Evolutionary conservation across 2,888 invertebrate species (phyloP).

Genomic region (Myopa testacea): DNA sequence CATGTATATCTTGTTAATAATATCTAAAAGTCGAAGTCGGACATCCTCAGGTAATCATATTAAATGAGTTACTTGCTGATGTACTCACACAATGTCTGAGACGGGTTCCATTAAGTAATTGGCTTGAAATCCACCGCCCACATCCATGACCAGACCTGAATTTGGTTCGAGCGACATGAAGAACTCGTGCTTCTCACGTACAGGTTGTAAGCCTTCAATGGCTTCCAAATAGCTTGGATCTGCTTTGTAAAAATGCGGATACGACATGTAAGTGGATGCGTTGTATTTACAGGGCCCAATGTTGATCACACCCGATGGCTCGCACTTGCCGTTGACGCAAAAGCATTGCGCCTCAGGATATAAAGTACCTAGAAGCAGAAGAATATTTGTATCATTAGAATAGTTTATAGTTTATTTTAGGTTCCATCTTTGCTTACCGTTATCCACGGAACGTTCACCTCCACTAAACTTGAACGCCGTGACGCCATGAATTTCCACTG

Average conservation of each 20-base stretch:
- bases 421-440: slow-evolving; percentile 68
- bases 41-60: too few species aligned
- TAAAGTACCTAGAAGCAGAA: slow-evolving; percentile 69
- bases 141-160: slow-evolving; percentile 82
- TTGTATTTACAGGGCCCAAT: slow-evolving; percentile 79
- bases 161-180: slow-evolving; percentile 81
- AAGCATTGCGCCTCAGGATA: slow-evolving; percentile 76
- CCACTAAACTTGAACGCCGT: slow-evolving; percentile 77
- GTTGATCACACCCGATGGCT: slow-evolving; percentile 79
- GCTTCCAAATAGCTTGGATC: slow-evolving; percentile 76
- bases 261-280: slow-evolving; percentile 83
- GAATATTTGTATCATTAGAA: neutral
- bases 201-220: slow-evolving; percentile 78
- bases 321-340: slow-evolving; percentile 76
- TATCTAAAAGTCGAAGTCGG: neutral
- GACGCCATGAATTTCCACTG: slow-evolving; percentile 72
- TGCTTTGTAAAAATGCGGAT: slow-evolving; percentile 85
- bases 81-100: slow-evolving; percentile 73
- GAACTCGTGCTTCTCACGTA: slow-evolving; percentile 79
- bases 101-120: slow-evolving; percentile 79
- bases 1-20: neutral
- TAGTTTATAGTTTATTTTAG: too few species aligned
- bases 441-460: slow-evolving; percentile 76
- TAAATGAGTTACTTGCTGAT: too few species aligned
- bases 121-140: slow-evolving; percentile 81